Base-by-base conservation (phyloP, 2,113 vertebrate genomes). In the Pollachius pollachius region DNA sequence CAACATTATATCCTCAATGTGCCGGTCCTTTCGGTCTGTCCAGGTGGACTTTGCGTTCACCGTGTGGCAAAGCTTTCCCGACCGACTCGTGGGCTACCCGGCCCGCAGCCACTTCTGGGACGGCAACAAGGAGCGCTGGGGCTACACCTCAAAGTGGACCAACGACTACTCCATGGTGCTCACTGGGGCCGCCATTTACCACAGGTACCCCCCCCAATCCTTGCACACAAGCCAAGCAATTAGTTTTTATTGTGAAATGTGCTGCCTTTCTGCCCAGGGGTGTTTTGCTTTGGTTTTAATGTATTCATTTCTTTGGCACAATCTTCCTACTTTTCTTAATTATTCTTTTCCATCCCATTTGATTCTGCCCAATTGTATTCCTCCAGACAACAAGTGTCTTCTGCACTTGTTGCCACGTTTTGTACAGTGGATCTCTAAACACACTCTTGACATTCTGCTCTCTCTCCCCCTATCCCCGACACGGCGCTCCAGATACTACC, bases 121-220 rank as follows among this genome's bases (percentile, higher is more conserved):
- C 85, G 92, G 93, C 87, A 94, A 94, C 83, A 99, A 99, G 80
- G 95, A 97, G 84, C 92, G 96, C 3, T 99, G 97, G 97, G 96
- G 96, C 30, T 99, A 99, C 89, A 99, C 97, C 0, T 99, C 97
- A 65, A 99, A 99, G 80, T 99, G 97, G 97, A 99, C 97, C 67
- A 99, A 99, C 30, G 97, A 99, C 90, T 99, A 98, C 92, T 99
- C 97, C 83, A 98, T 99, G 97, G 97, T 99, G 87, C 94, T 99
- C 88, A 98, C 97, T 5, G 97, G 97, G 87, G 97, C 97, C 90
- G 97, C 97, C 5, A 18, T 16, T 72, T 17, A 2, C 17, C 67
- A 19, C 18, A 11, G 17, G n/a, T 60, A 19, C n/a, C n/a, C 2
- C 30, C 27, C 30, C 30, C 58, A 60, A 60, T 65, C 16, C 17